Evolutionary conservation across 2,888 invertebrate genomes (phyloP).

Genomic region (Branchipolynoe longqiensis): DNA sequence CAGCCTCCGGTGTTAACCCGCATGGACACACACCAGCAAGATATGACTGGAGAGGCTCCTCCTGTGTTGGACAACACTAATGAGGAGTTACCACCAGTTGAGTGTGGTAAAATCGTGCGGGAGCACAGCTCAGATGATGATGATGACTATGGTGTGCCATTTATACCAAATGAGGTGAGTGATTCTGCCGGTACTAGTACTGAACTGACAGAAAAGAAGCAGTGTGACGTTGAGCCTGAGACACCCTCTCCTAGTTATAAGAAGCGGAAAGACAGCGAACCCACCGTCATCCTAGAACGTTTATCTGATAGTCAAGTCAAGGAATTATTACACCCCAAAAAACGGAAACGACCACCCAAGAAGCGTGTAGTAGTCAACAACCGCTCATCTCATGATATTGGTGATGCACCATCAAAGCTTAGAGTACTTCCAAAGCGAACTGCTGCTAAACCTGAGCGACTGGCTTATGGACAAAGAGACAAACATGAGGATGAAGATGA

Average conservation of each 20-base stretch:
- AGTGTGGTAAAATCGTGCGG: conserved; percentile 20
- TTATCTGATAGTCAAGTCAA: conserved; percentile 44
- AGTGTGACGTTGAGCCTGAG: neutral
- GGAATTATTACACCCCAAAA: conserved; percentile 22
- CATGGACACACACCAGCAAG: neutral
- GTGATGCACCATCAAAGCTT: conserved; percentile 10
- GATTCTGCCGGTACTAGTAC: too few species aligned
- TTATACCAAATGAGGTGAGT: neutral
- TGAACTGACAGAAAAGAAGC: too few species aligned
- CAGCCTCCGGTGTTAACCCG: conserved; percentile 39
- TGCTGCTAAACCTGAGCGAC: conserved; percentile 6
- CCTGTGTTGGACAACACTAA: conserved; percentile 26
- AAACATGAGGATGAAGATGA: conserved; percentile 13
- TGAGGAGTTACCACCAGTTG: conserved; percentile 18
- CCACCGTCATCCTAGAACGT: conserved; percentile 43
- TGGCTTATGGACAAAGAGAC: conserved; percentile 2
- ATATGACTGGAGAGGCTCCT: neutral
- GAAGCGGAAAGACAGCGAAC: conserved; percentile 26
- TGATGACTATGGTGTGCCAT: conserved; percentile 37
- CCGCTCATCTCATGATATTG: neutral
- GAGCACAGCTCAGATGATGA: conserved; percentile 53
- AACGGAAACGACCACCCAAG: conserved; percentile 12
- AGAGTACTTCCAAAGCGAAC: conserved; percentile 8
- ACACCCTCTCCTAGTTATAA: neutral
- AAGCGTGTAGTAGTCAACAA: neutral